phyloP scores from a whole-genome alignment of 2,888 invertebrate species.

The Thera obeliscata region DNA sequence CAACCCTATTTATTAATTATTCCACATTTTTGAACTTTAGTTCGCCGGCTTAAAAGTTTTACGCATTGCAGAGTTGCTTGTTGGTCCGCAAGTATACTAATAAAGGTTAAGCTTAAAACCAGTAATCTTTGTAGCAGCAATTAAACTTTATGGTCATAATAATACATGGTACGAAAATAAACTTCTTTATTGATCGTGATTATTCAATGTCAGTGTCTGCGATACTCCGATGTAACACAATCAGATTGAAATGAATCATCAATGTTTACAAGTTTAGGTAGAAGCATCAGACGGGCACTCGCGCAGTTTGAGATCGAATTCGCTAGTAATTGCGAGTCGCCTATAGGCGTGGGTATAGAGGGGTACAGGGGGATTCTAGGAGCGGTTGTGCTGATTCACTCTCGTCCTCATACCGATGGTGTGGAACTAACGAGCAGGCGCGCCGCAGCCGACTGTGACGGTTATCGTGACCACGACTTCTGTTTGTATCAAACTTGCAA shows the following conservation, averaged over 20 bases:
- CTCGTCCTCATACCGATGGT: slow-evolving; percentile 67
- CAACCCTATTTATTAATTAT: slow-evolving; percentile 19
- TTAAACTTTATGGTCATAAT: slow-evolving; percentile 23
- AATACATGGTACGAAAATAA: slow-evolving; percentile 20
- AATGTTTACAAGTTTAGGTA: slow-evolving; percentile 38
- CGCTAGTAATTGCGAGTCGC: slow-evolving; percentile 43
- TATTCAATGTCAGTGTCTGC: slow-evolving; percentile 30
- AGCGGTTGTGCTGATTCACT: slow-evolving; percentile 68
- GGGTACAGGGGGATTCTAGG: slow-evolving; percentile 40
- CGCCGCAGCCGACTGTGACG: slow-evolving; percentile 59
- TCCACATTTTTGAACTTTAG: slow-evolving; percentile 24
- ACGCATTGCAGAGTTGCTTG: slow-evolving; percentile 29
- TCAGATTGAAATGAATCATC: slow-evolving; percentile 39
- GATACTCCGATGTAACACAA: slow-evolving; percentile 25
- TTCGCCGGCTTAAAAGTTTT: slow-evolving; percentile 15
- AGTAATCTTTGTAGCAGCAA: slow-evolving; percentile 25
- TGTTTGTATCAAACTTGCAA: slow-evolving; percentile 49
- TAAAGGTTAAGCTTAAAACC: slow-evolving; percentile 25
- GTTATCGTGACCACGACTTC: slow-evolving; percentile 65
- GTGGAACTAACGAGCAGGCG: slow-evolving; percentile 64
- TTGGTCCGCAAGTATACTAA: slow-evolving; percentile 13
- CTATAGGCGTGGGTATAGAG: slow-evolving; percentile 43
- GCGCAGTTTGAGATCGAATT: slow-evolving; percentile 36
- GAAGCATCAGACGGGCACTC: slow-evolving; percentile 18
- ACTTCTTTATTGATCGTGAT: slow-evolving; percentile 32